phyloP scores from a whole-genome alignment of 2,113 vertebrate genomes.

The Myrmecobius fasciatus region DNA sequence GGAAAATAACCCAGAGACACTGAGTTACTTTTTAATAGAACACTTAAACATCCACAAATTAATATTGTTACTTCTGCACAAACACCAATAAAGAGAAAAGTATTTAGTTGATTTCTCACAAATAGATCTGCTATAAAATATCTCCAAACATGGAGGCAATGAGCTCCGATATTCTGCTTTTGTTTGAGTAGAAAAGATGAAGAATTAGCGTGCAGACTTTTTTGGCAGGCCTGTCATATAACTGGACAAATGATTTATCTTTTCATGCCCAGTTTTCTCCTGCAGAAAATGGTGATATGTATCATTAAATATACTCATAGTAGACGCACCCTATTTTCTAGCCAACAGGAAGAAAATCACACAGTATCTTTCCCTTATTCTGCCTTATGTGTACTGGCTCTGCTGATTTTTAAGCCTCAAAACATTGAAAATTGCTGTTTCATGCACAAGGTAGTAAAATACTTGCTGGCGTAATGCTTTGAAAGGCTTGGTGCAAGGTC shows the following conservation, averaged over 20 bases:
- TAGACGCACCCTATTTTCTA: conserved; percentile 40
- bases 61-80: conserved; percentile 12
- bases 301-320: conserved; percentile 42
- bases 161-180: conserved; percentile 20
- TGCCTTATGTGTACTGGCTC: neutral
- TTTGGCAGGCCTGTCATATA: conserved; percentile 42
- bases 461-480: neutral
- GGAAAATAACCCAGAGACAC: conserved; percentile 46
- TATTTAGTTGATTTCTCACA: conserved; percentile 28
- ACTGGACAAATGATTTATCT: conserved; percentile 45
- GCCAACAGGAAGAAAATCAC: neutral
- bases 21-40: conserved; percentile 21
- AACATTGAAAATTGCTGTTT: neutral
- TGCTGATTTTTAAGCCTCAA: conserved; percentile 24
- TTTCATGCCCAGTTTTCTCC: conserved; percentile 26
- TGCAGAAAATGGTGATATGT: conserved; percentile 42
- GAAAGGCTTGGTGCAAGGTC: conserved; percentile 8
- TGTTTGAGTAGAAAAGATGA: conserved; percentile 26
- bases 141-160: conserved; percentile 30
- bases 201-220: conserved; percentile 43
- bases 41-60: conserved; percentile 44
- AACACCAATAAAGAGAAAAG: conserved; percentile 40
- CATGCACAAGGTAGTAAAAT: neutral
- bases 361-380: neutral
- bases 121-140: conserved; percentile 17